A percentile compares a stretch with the other conserved stretches of the same genome.
These are phyloP conservation scores for Adelosebastes latens DNA, from an alignment of 2,797 vertebrate genomes.

Conservation along the genomic window DNA sequence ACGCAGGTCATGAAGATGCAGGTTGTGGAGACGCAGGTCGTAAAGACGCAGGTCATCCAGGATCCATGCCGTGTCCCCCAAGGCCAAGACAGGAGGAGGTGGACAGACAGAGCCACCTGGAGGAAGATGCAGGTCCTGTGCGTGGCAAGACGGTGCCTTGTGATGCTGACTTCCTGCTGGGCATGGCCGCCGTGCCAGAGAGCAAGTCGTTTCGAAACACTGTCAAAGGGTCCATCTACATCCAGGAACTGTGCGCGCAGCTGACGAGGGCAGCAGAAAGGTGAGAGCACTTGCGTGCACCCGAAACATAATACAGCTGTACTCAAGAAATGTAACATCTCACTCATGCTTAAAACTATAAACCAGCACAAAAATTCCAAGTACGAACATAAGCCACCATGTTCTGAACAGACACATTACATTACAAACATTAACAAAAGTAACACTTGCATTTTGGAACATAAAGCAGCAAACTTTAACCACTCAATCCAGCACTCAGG, in stretches of 20 bases:
- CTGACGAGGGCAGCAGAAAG: conserved; percentile 38
- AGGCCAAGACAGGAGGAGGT: accelerated
- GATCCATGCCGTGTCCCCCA: accelerated
- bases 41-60: too few relatives aligned
- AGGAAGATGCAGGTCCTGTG: conserved; percentile 51
- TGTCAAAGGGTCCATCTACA: conserved; percentile 64
- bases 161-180: conserved; percentile 69
- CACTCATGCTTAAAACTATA: not conserved
- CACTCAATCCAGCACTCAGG: too few relatives aligned
- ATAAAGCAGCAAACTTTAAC: too few relatives aligned
- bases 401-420: too few relatives aligned
- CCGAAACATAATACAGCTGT: too few relatives aligned
- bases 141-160: not conserved
- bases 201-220: conserved; percentile 57
- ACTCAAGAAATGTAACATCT: too few relatives aligned
- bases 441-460: too few relatives aligned
- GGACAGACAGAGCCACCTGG: not conserved
- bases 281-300: conserved; percentile 30
- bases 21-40: too few relatives aligned
- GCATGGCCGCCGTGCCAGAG: conserved; percentile 67
- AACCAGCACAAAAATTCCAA: too few relatives aligned
- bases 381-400: too few relatives aligned
- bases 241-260: conserved; percentile 73
- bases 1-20: conserved; percentile 21
- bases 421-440: accelerated